Percentiles rank a stretch among this genome's conserved stretches.
Evolutionary conservation across 2,888 invertebrate species (phyloP).

Genomic region (Sphaeridia pumilis): DNA sequence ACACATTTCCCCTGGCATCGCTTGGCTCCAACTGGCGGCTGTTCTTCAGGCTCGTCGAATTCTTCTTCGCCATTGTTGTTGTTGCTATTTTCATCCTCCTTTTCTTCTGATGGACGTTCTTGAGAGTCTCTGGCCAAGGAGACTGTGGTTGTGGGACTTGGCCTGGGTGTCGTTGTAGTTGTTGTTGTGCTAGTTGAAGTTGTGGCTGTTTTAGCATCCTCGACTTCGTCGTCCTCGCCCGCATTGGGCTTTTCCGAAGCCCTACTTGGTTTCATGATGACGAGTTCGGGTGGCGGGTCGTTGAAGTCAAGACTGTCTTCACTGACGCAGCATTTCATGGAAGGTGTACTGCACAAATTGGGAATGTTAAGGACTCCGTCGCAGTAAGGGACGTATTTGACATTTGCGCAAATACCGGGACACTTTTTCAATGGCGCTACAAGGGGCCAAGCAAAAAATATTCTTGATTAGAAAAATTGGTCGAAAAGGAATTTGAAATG

Average conservation of each 20-base stretch:
- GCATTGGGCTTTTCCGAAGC: slow-evolving; percentile 6
- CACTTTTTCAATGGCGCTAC: slow-evolving; percentile 42
- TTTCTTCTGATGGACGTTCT: not conserved
- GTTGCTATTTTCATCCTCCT: not conserved
- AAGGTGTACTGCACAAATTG: slow-evolving; percentile 56
- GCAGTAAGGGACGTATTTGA: slow-evolving; percentile 70
- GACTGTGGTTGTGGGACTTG: slow-evolving; percentile 39
- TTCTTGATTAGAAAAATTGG: not conserved
- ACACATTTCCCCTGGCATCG: slow-evolving; percentile 71
- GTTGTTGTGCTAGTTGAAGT: slow-evolving; percentile 6
- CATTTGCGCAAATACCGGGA: slow-evolving; percentile 71
- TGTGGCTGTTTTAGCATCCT: slow-evolving; percentile 8
- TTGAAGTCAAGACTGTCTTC: slow-evolving; percentile 22
- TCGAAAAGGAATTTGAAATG: too few species aligned
- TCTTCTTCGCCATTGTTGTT: slow-evolving; percentile 8
- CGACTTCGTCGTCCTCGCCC: slow-evolving; percentile 16
- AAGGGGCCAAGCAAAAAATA: not conserved
- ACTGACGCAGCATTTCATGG: slow-evolving; percentile 64
- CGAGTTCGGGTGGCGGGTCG: slow-evolving; percentile 25
- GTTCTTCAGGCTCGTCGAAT: slow-evolving; percentile 7
- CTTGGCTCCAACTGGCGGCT: slow-evolving; percentile 5
- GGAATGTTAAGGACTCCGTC: slow-evolving; percentile 65
- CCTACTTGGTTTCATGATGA: slow-evolving; percentile 27
- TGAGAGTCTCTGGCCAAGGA: slow-evolving; percentile 9
- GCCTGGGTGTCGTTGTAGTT: slow-evolving; percentile 3